Base-by-base conservation (phyloP, 2,113 vertebrate species). In the Natator depressus region DNA sequence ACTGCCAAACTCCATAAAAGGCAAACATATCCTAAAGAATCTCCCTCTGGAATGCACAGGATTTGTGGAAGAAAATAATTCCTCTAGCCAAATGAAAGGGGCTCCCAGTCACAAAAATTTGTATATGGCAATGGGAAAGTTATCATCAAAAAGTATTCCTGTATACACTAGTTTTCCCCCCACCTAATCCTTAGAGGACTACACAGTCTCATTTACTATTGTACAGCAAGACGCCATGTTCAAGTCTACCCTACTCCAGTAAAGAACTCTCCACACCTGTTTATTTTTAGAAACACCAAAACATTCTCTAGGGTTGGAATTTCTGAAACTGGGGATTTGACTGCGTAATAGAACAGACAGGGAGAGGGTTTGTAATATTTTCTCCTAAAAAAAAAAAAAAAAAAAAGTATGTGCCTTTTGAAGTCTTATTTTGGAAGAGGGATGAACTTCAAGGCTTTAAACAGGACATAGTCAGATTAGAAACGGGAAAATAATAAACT, bases 341-440 rank as follows among this genome's bases (percentile, higher is more conserved):
- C 87, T 91, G 80, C 69, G 85, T 90, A 79, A 97, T 59, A 96
- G 91, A 93, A 84, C 3, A 93, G 94, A 95, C 82, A 96, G 87
- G 94, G 81, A 75, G 94, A 96, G 93, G 95, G 96, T 97, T 38
- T 95, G 96, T 95, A 91, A 91, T 92, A 89, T 96, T 54, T 93
- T 96, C 96, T 97, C 96, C 96, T 97, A 96, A 97, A 97, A 95
- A 95, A 97, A 97, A 96, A 97, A 97, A 95, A n/a, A n/a, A 95
- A 97, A 97, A 93, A 96, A 57, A 57, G 27, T 19, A 65, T 9
- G 31, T 35, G 62, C 22, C 72, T 97, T 95, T 92, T 96, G 93
- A 96, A 96, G 95, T 96, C 95, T 97, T 97, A 97, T 96, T 96
- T 59, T 75, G n/a, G 85, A 94, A 96, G 94, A 94, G 90, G 93